Conservation (phyloP, 2,113 vertebrate genomes). For the Oncorhynchus kisutch region DNA sequence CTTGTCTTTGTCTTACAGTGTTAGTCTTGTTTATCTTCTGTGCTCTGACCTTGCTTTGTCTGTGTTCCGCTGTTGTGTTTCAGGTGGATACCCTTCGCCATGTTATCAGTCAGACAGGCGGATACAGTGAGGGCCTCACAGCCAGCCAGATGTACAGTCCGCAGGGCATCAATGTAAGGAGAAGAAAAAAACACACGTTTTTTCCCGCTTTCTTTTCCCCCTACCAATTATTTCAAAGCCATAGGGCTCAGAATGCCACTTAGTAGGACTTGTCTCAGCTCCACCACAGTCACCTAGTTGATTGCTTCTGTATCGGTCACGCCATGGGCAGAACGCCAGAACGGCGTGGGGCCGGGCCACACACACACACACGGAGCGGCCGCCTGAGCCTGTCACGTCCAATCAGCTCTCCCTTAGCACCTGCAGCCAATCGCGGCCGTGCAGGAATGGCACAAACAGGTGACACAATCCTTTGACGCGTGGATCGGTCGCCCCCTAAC, state of each 20-base stretch:
- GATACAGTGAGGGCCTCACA: conserved; percentile 98
- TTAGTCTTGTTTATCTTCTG: conserved; percentile 15
- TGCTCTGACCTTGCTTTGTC: conserved; percentile 68
- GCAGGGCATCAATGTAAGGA: conserved; percentile 98
- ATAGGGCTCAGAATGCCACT: conserved; percentile 86
- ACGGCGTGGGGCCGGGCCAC: conserved; percentile 64
- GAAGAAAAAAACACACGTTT: conserved; percentile 11
- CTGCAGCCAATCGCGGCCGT: conserved; percentile 79
- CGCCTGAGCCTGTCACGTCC: conserved; percentile 82
- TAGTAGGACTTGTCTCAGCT: conserved; percentile 81
- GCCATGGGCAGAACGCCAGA: conserved; percentile 75
- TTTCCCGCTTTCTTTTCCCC: conserved; percentile 17
- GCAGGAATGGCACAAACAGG: conserved; percentile 75
- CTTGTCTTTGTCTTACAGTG: conserved; percentile 12
- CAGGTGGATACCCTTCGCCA: conserved; percentile 99
- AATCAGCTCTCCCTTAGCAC: conserved; percentile 81
- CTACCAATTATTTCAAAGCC: conserved; percentile 92
- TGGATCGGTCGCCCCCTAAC: conserved; percentile 11
- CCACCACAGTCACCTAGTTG: conserved; percentile 81
- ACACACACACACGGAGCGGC: conserved; percentile 74
- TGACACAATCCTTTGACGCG: conserved; percentile 74
- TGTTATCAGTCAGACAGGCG: conserved; percentile 99
- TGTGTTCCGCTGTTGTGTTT: conserved; percentile 74
- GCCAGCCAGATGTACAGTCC: conserved; percentile 99
- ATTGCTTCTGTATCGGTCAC: conserved; percentile 75